Percentiles rank a stretch among this genome's conserved stretches.
phyloP scores from a whole-genome alignment of 2,797 vertebrate species.

The Podarcis lilfordi region DNA sequence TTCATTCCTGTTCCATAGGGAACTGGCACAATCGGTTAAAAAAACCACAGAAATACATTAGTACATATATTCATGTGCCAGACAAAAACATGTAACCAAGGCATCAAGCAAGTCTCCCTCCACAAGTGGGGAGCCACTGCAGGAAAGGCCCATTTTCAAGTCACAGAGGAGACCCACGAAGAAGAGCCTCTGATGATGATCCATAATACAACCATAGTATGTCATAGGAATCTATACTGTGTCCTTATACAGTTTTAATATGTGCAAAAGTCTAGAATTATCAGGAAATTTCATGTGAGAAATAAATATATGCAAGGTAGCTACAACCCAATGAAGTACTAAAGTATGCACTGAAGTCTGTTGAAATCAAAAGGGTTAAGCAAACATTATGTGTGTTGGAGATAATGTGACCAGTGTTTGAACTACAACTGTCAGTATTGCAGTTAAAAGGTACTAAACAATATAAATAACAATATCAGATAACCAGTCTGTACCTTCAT shows the following conservation, averaged over 20 bases:
- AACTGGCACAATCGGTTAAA: not conserved
- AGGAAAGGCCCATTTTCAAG: too few species aligned
- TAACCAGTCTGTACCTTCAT: constrained; percentile 84
- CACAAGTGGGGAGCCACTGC: not conserved
- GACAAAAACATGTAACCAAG: too few species aligned
- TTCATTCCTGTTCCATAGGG: not conserved
- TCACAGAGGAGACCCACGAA: too few species aligned
- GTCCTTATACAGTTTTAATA: not conserved
- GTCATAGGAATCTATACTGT: not conserved
- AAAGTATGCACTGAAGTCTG: not conserved
- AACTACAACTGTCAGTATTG: not conserved
- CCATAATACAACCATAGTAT: not conserved
- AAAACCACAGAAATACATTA: too few species aligned
- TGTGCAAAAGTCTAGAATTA: not conserved
- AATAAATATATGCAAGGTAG: not conserved
- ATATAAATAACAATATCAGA: not conserved
- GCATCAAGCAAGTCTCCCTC: too few species aligned
- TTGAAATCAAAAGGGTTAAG: not conserved
- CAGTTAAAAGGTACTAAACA: too few species aligned
- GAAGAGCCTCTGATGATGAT: too few species aligned
- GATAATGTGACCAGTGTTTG: not conserved
- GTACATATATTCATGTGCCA: too few species aligned
- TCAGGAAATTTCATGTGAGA: not conserved
- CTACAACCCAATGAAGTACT: not conserved
- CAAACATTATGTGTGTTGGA: not conserved